Base-by-base conservation (phyloP, 2,797 vertebrate genomes). In the Schizopygopsis pylzovi region DNA sequence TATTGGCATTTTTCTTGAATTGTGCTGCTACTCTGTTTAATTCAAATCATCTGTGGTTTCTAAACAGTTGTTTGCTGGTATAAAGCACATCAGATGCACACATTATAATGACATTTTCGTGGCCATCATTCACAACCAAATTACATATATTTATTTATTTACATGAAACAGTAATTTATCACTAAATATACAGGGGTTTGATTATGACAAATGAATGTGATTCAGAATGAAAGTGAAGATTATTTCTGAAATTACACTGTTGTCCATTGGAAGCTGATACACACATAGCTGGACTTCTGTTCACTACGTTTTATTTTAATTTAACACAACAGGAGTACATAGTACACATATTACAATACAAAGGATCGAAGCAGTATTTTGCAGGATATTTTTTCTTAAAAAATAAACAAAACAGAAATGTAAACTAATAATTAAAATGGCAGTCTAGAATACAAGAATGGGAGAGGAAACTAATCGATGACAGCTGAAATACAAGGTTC, bases 381-480 rank as follows among this genome's bases (percentile, higher is more conserved):
- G 4, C 25, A 49, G 43, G 13, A 52, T 77, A 7, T 22, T 1
- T 13, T 45, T 63, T 28, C 12, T 8, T 49, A 9, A n/a, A 33
- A 45, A 49, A 77, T 25, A 70, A 16, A 33, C 12, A 4, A 13
- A 18, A 56, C 22, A 43, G 6, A 37, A 54, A 75, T 75, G 18
- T 75, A 75, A 75, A 83, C 56, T 65, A 76, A 65, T 47, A 18
- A 83, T 49, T 52, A 25, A 52, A 83, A 61, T 39, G 28, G 1
- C 22, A 76, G 28, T 59, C 9, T 43, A 33, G n/a, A 77, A 77
- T 33, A 41, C 72, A 77, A 54, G 45, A 39, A 10, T 54, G 59
- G 56, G 45, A 39, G 45, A 77, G 59, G 33, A 54, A 25, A 41
- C 15, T 65, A 75, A 76, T 65, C 22, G n/a, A 65, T 75, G 54